phyloP scores from a whole-genome alignment of 2,797 vertebrate species.

The Sebastes jordani region DNA sequence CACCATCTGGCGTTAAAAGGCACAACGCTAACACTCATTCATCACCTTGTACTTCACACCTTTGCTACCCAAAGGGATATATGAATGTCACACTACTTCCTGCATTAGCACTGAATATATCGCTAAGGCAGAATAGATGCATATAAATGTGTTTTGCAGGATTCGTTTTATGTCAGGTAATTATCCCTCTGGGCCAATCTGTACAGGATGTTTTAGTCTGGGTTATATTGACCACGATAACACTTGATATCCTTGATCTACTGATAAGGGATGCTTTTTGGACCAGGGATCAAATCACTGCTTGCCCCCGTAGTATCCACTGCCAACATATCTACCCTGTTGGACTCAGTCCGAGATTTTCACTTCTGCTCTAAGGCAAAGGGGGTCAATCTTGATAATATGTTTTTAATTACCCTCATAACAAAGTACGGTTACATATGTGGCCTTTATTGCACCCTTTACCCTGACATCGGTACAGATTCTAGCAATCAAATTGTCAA shows the following conservation, averaged over 20 bases:
- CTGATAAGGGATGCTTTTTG: constrained; percentile 20
- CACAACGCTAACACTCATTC: background rate
- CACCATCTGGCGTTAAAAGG: background rate
- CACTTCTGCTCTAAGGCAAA: constrained; percentile 21
- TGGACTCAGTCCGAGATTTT: constrained; percentile 50
- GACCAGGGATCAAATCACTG: constrained; percentile 21
- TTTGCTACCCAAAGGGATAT: no score
- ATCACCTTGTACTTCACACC: background rate
- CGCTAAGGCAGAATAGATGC: background rate
- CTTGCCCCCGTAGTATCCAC: background rate
- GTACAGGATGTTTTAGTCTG: constrained; percentile 11
- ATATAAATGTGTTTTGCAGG: background rate
- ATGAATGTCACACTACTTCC: background rate
- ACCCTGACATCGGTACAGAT: background rate
- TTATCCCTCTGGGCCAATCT: background rate
- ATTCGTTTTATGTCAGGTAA: background rate
- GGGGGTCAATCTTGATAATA: constrained; percentile 18
- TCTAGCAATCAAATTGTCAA: background rate
- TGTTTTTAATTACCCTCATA: background rate
- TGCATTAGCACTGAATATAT: background rate
- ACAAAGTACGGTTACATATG: background rate
- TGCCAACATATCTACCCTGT: constrained; percentile 19
- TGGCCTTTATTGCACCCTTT: background rate
- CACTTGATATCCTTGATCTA: background rate
- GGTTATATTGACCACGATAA: constrained; percentile 1